Percentiles rank a stretch among this genome's conserved stretches.
These are phyloP conservation scores for Myiotriccus ornatus DNA, from an alignment of 2,797 vertebrate species.

Conservation along the genomic window DNA sequence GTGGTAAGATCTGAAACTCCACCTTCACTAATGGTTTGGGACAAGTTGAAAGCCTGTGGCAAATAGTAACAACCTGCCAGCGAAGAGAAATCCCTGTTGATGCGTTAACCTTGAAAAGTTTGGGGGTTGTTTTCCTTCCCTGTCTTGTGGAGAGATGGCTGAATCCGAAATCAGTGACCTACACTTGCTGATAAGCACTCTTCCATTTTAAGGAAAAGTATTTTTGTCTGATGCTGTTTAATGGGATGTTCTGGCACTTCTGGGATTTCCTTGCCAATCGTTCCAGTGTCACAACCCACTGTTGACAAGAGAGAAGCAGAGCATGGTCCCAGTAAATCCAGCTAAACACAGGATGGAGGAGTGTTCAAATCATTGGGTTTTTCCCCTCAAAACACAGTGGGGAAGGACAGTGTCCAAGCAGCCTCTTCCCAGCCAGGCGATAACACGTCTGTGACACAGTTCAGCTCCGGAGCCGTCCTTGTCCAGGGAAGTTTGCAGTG, in stretches of 20 bases:
- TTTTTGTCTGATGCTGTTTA: constrained; percentile 4
- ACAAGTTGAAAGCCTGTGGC: background rate
- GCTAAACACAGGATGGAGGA: background rate
- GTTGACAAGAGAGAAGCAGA: constrained; percentile 21
- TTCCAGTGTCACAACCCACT: background rate
- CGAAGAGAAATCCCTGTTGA: background rate
- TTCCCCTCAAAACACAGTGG: background rate
- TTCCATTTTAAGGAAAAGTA: background rate
- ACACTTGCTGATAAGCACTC: background rate
- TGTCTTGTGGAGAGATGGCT: background rate
- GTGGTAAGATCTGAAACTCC: constrained; percentile 39
- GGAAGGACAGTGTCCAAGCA: background rate
- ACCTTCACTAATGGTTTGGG: constrained; percentile 10
- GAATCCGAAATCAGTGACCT: background rate
- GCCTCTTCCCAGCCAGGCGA: background rate
- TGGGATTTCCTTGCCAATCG: background rate
- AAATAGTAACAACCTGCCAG: background rate
- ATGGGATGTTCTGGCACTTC: constrained; percentile 16
- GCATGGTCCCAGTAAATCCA: background rate
- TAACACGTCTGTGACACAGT: background rate
- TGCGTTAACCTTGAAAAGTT: background rate
- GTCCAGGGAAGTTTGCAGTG: background rate
- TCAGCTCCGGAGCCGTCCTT: background rate
- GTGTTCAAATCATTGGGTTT: background rate
- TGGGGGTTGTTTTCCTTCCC: background rate